phyloP scores from a whole-genome alignment of 1,140 invertebrate genomes.

The Manduca sexta region DNA sequence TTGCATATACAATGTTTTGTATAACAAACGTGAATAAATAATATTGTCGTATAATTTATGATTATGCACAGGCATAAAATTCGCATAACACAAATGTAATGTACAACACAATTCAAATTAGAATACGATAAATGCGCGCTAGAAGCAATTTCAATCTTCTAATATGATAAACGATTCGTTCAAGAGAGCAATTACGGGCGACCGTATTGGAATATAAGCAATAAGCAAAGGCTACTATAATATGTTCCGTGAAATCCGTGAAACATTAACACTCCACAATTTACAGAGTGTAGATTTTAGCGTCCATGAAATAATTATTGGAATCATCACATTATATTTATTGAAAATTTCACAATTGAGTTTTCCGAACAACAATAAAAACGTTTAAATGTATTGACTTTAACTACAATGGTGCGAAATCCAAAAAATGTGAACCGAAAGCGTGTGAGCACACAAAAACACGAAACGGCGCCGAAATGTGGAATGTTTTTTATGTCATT shows the following conservation, averaged over 20 bases:
- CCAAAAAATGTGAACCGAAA: no score
- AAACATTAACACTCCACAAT: conserved; percentile 37
- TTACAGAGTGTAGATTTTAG: conserved; percentile 7
- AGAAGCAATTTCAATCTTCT: conserved; percentile 35
- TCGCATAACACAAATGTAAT: conserved; percentile 12
- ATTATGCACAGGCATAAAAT: conserved; percentile 10
- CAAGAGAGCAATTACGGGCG: conserved; percentile 40
- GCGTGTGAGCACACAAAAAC: no score
- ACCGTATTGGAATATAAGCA: conserved; percentile 30
- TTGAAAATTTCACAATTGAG: no score
- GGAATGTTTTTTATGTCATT: background rate
- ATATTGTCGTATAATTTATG: conserved; percentile 7
- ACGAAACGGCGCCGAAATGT: no score
- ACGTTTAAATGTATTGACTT: no score
- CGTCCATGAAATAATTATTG: background rate
- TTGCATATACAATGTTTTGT: no score
- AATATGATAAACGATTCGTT: conserved; percentile 59
- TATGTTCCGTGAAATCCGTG: conserved; percentile 30
- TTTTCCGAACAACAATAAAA: no score
- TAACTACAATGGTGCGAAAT: no score
- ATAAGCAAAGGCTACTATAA: conserved; percentile 19
- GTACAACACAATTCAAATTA: conserved; percentile 24
- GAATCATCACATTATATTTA: no score
- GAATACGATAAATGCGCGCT: conserved; percentile 33
- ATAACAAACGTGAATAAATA: no score